Evolutionary conservation across 2,113 vertebrate species (phyloP), one percentile per base, ranked within the genome.

Genomic region (Myotis lucifugus): DNA sequence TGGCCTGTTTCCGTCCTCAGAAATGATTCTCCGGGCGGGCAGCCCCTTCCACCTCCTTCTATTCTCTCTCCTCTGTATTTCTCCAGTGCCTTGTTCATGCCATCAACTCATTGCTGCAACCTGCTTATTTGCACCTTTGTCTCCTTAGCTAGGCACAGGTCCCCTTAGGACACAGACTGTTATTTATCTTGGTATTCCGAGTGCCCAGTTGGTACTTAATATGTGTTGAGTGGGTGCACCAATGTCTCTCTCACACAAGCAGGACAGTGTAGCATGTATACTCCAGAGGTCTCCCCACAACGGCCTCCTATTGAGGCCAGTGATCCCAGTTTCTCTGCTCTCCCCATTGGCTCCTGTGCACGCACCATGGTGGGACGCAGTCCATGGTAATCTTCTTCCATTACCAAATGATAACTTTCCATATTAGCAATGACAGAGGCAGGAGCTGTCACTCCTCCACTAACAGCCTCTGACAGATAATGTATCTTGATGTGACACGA

Each of bases 401-500:
- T 67, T 34, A 59, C 46, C 85, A 66, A 72, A 64, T 67, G 64
- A 83, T 32, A 17, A 85, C 54, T 70, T 88, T 61, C 56, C 84
- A 85, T 73, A 32, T 42, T 66, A 66, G 73, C 46, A 81, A 17
- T 14, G 46, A 72, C 40, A 83, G 56, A 59, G 50, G 87, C 46
- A 12, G 59, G 85, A 32, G 37, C 81, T 56, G 54, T 69, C 93
- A 84, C 64, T 91, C 37, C 66, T 79, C 72, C n/a, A 42, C 56
- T 23, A 15, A 61, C 25, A 46, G 50, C 59, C 48, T 59, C 95
- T 79, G 87, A 94, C 79, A 72, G 79, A 25, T 50, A 32, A 23
- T 46, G 48, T 19, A 21, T 72, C 61, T 93, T 32, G 52, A 78
- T 37, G 27, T 29, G 46, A 72, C 76, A 72, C 6, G n/a, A 42